Evolutionary conservation across 2,888 invertebrate genomes (phyloP).

Genomic region (Standfussiana lucernea): DNA sequence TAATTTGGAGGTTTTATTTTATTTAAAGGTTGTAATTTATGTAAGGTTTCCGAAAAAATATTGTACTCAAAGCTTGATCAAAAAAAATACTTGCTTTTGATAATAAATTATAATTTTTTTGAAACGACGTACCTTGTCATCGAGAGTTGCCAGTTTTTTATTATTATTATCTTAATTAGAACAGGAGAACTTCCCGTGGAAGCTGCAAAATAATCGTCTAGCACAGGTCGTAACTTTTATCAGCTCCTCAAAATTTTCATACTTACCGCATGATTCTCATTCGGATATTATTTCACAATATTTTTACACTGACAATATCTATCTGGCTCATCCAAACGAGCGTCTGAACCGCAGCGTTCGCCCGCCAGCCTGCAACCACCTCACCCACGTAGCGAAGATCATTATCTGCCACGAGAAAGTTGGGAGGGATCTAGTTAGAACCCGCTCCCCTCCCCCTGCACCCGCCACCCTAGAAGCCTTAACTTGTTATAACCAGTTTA

Average conservation of each 20-base stretch:
- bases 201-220: background rate
- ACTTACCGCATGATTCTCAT: background rate
- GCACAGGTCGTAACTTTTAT: background rate
- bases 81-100: no score
- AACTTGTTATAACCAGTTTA: constrained; percentile 90
- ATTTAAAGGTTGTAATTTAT: no score
- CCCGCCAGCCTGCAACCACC: constrained; percentile 63
- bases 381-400: constrained; percentile 89
- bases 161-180: no score
- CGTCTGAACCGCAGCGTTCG: constrained; percentile 69
- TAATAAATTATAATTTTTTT: no score
- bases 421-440: constrained; percentile 88
- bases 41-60: no score
- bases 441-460: constrained; percentile 70
- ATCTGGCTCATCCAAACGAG: constrained; percentile 36
- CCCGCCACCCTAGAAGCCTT: constrained; percentile 75
- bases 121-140: no score
- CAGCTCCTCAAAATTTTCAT: background rate
- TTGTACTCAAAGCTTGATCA: no score
- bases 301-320: background rate
- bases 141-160: no score
- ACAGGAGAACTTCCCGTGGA: background rate
- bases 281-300: background rate
- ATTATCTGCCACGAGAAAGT: constrained; percentile 89
- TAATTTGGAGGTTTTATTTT: no score